Conservation (phyloP, 1,140 invertebrate species). For the Leptinotarsa texana region DNA sequence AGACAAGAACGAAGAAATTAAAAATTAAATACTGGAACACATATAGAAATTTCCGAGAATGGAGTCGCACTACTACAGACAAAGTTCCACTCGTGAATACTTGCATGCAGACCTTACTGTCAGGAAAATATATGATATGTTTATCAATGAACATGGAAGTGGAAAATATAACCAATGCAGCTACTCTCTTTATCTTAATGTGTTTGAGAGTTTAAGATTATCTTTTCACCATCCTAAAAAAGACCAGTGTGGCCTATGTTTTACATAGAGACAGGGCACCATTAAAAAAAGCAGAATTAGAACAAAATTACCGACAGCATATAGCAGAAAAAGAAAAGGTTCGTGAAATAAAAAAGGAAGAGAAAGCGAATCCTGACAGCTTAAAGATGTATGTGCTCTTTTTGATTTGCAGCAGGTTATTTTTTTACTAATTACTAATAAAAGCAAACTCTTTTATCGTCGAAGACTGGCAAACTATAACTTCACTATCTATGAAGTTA, state of each 20-base stretch:
- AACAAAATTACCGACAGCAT: background rate
- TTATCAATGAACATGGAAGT: background rate
- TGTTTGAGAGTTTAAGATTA: conserved; percentile 13
- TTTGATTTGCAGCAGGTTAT: conserved; percentile 6
- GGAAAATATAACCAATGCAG: background rate
- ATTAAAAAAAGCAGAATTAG: background rate
- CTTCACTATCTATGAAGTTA: too few species aligned
- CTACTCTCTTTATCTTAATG: background rate
- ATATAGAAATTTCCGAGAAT: background rate
- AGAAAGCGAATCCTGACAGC: background rate
- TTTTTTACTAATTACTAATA: too few species aligned
- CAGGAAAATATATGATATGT: background rate
- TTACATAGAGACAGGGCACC: background rate
- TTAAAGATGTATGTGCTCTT: background rate
- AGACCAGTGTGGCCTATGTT: conserved; percentile 13
- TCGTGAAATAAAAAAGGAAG: background rate
- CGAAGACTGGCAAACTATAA: too few species aligned
- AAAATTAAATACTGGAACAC: background rate
- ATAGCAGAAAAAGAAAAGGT: background rate
- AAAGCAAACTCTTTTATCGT: too few species aligned
- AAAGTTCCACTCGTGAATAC: conserved; percentile 5
- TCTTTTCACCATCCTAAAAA: conserved; percentile 20
- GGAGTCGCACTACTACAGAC: background rate
- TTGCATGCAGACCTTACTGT: background rate
- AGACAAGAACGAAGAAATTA: conserved; percentile 14